Base-by-base conservation (phyloP, 2,797 vertebrate genomes). In the Gymnothorax javanicus region DNA sequence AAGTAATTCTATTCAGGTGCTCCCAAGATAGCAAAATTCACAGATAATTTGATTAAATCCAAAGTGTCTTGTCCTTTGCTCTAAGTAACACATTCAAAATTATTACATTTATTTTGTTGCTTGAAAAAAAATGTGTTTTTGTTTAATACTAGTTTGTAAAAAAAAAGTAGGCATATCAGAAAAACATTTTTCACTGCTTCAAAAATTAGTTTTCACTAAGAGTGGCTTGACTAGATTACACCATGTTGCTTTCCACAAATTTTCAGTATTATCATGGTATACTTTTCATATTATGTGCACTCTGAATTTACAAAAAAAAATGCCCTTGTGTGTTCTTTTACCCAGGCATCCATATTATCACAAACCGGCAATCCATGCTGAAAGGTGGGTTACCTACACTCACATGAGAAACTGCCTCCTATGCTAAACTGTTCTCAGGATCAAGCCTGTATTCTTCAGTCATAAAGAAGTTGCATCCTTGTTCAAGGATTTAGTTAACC, bases 381-480 rank as follows among this genome's bases (percentile, higher is more conserved):
- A 82, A 23, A 82, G 82, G 75, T 60, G 59, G 56, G 85, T 82
- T 25, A 17, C 73, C 62, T 85, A 81, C 58, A 62, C 83, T 60
- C 75, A 85, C 59, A 33, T 86, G 84, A 84, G 83, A 85, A 81
- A 87, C 77, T 9, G 84, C 69, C 25, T 62, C 58, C 84, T 87
- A 88, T 56, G 59, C 85, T 90, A 88, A 43, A 64, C 50, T 77
- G 82, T 52, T 90, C 85, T 89, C 79, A 60, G 73, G 87, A 87
- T 43, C 71, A 60, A 77, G 58, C 84, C 58, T 77, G 69, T 58
- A 33, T 73, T 77, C 56, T 56, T 50, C 82, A 25, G 12, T 17
- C 52, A 25, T 60, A 84, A 27, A 56, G 62, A 87, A 85, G 67
- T 83, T 77, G 59, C 23, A 59, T 87, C 82, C 59, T 67, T 86